phyloP scores from a whole-genome alignment of 2,113 vertebrate species.

The Pangasianodon hypophthalmus region DNA sequence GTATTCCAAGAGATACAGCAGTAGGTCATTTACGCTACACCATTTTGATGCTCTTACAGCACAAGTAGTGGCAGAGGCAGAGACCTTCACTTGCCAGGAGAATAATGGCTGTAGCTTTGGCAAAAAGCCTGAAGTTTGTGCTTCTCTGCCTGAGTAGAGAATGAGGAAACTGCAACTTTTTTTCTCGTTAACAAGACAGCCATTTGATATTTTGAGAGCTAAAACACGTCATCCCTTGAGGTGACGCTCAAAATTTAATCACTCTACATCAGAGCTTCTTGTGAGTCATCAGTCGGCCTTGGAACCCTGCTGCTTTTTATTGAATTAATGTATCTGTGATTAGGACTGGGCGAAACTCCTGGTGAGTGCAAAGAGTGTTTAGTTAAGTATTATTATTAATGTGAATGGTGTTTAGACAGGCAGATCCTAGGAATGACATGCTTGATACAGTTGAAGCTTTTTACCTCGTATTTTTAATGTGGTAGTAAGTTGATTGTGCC shows the following conservation, averaged over 20 bases:
- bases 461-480: neutral
- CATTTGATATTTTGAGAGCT: neutral
- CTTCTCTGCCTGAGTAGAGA: neutral
- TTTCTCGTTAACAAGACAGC: neutral
- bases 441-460: neutral
- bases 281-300: neutral
- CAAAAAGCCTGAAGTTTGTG: neutral
- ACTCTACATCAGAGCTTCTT: neutral
- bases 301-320: neutral
- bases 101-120: neutral
- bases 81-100: constrained; percentile 2
- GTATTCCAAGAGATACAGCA: neutral
- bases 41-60: neutral
- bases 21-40: neutral
- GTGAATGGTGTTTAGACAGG: neutral
- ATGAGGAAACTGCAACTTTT: neutral
- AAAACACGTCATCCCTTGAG: neutral
- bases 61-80: neutral
- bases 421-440: neutral
- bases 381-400: neutral
- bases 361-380: neutral
- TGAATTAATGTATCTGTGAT: neutral
- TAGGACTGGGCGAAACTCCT: neutral
- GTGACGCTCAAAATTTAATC: neutral
- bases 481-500: neutral